Base-by-base conservation (phyloP, 2,888 invertebrate species). In the Trichopoda pennipes region DNA sequence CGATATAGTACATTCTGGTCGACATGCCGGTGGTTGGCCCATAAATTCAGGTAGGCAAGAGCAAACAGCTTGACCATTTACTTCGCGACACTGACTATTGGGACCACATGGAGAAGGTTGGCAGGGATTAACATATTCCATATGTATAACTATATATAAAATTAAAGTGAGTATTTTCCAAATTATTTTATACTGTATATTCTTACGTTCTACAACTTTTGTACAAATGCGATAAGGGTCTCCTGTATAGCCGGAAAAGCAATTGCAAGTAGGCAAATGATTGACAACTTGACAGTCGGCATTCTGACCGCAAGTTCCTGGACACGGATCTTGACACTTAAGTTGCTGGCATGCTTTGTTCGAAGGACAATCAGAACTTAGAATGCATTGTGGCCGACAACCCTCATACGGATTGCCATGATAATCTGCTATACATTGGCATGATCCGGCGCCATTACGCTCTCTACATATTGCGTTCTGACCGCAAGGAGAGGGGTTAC, bases 271-370 rank as follows among this genome's bases (percentile, higher is more conserved):
- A 77, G 95, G 94, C 86, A 96, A 87, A 91, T 95, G 95, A 87
- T 95, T 95, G 8, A 95, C 92, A 9, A 95, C 95, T 91, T 94
- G 94, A 87, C 96, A 96, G 64, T 93, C 91, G 16, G 95, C 94
- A 86, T 95, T 95, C 85, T 93, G 93, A 2, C 95, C 95, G 88
- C 96, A 96, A 6, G 94, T 94, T 86, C 95, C 95, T 12, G 94
- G 94, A 86, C 96, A 96, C 19, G 96, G 96, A 91, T 96, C 95
- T 88, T 93, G 92, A 88, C 96, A 96, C 91, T 94, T 95, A 85
- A 94, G 94, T 84, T 93, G 93, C 60, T 94, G 92, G 86, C 96
- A 96, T 16, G 95, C 95, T 87, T 92, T 93, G 85, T 94, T 93
- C 73, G 94, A 94, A 9, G 94, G 92, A 89, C 96, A 96, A 87